These are phyloP conservation scores for Emberiza fucata DNA, from an alignment of 2,113 vertebrate genomes.

Conservation along the genomic window DNA sequence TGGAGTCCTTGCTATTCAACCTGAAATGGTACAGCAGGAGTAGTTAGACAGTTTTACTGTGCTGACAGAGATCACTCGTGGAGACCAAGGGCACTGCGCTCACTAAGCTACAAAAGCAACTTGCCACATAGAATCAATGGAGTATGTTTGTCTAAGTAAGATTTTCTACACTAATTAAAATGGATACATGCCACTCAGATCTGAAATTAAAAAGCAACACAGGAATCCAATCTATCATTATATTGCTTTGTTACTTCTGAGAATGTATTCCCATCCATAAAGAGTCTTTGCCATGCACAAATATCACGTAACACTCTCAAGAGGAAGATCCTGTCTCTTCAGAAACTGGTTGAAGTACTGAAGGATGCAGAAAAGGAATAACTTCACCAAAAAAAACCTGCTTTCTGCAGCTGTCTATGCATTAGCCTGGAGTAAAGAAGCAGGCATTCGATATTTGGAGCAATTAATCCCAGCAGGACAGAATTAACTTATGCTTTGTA, in stretches of 20 bases:
- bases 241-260: background rate
- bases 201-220: background rate
- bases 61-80: background rate
- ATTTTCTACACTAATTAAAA: background rate
- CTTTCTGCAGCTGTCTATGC: background rate
- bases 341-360: background rate
- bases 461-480: background rate
- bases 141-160: background rate
- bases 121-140: background rate
- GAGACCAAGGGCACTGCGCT: background rate
- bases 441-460: background rate
- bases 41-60: background rate
- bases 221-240: background rate
- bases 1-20: background rate
- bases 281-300: background rate
- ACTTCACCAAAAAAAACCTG: background rate
- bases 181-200: background rate
- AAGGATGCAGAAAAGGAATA: background rate
- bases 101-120: background rate
- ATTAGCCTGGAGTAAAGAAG: background rate
- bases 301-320: background rate
- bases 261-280: background rate
- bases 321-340: background rate
- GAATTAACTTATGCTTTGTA: fast-evolving
- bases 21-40: background rate